Evolutionary conservation across 2,797 vertebrate genomes (phyloP).

Genomic region (Mormyrus hasselquistii): DNA sequence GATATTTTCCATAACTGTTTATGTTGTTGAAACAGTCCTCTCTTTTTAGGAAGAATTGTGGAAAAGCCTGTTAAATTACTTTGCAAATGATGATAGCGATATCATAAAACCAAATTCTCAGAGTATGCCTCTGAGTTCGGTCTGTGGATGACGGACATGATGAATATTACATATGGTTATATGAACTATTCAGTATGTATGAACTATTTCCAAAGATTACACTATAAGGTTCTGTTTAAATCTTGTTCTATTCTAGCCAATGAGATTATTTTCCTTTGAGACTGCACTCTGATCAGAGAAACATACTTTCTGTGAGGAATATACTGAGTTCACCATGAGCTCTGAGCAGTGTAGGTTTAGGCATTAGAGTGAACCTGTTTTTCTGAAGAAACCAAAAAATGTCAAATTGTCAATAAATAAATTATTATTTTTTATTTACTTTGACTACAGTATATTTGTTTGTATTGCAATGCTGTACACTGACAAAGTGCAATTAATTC

Average conservation of each 20-base stretch:
- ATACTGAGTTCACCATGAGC: neutral
- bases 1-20: neutral
- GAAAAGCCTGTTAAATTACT: neutral
- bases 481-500: neutral
- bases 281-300: neutral
- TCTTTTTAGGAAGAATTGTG: neutral
- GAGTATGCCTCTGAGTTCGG: neutral
- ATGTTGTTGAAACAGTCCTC: neutral
- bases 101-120: neutral
- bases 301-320: neutral
- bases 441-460: neutral
- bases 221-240: neutral
- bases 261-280: neutral
- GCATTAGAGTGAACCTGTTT: neutral
- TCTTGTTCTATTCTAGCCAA: neutral
- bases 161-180: neutral
- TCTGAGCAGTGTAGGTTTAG: neutral
- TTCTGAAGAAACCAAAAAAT: neutral
- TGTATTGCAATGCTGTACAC: neutral
- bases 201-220: neutral
- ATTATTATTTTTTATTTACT: neutral
- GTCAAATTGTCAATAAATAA: neutral
- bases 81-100: neutral
- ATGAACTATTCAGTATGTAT: neutral
- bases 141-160: neutral